phyloP scores from a whole-genome alignment of 2,797 vertebrate species.

The Crocidura indochinensis region DNA sequence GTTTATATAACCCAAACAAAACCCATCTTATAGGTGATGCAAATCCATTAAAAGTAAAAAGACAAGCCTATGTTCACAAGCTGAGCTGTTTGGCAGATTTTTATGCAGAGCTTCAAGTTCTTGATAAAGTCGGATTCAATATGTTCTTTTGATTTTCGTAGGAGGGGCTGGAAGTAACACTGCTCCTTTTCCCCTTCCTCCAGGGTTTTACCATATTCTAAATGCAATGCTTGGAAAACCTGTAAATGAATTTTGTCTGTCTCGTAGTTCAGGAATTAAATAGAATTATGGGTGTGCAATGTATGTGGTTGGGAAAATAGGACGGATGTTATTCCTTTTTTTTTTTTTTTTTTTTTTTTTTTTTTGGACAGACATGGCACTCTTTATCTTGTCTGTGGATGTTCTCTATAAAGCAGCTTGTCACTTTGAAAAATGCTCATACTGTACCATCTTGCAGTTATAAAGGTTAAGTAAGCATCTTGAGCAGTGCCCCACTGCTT shows the following conservation, averaged over 20 bases:
- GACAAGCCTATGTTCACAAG: slow-evolving; percentile 50
- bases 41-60: neutral
- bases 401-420: slow-evolving; percentile 53
- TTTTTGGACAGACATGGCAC: slow-evolving; percentile 21
- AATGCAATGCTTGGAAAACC: slow-evolving; percentile 70
- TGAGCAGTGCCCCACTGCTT: slow-evolving; percentile 85
- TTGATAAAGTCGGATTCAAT: slow-evolving; percentile 59
- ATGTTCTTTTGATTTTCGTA: slow-evolving; percentile 73
- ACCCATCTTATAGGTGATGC: slow-evolving; percentile 7
- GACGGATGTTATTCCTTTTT: slow-evolving; percentile 45
- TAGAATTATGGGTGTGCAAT: slow-evolving; percentile 44
- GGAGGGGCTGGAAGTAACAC: neutral
- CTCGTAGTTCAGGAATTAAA: slow-evolving; percentile 73
- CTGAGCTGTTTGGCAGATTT: slow-evolving; percentile 76
- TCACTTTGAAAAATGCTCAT: slow-evolving; percentile 81
- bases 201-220: slow-evolving; percentile 59
- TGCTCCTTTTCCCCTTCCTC: neutral
- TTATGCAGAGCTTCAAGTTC: slow-evolving; percentile 74
- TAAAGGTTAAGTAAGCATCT: slow-evolving; percentile 89
- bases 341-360: slow-evolving; percentile 57
- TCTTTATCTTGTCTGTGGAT: slow-evolving; percentile 56
- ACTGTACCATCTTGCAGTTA: slow-evolving; percentile 86
- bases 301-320: slow-evolving; percentile 52
- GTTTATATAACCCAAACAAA: slow-evolving; percentile 52
- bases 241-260: slow-evolving; percentile 71